Base-by-base conservation (phyloP, 37 sponge, comb jelly and placozoan genomes). In the Geodia barretti region DNA sequence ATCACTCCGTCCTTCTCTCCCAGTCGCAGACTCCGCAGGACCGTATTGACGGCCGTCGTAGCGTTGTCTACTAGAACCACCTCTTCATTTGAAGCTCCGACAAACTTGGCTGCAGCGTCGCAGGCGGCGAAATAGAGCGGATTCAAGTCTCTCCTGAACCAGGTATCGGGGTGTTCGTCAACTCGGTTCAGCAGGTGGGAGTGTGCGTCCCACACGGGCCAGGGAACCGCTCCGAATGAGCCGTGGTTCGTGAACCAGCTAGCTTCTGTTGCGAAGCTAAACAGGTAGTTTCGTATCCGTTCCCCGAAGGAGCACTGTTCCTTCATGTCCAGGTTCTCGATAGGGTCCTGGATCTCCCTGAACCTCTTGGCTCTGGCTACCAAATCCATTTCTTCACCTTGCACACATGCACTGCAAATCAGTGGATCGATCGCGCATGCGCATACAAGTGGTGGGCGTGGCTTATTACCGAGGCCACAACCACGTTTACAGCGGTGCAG, bases 21-120 rank as follows among this genome's bases (percentile, higher is more conserved):
- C 31, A 87, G 59, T 19, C 24, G 34, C 19, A 87, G 32, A 41
- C 60, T 75, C 32, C 74, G 41, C 26, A 91, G 79, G 68, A 73
- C 87, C 9, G 64, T 37, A 32, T 38, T 77, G 41, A 82, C 79
- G 20, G 68, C 87, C 0, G 79, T 68, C 14, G 87, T 91, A 1
- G 87, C 92, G 54, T 87, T 87, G 37, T 81, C 87, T 19, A 91
- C 87, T 17, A 91, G 58, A 14, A 69, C 87, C 3, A 87, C 67
- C 24, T 86, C 71, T 11, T 70, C 65, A 0, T 61, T 8, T 8
- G 73, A 17, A 42, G 66, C 40, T 14, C 64, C 43, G 33, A 91
- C 60, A 54, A 91, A 64, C 23, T 72, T 29, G 9, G 87, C 83
- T 19, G 82, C 78, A 25, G 54, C 26, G 19, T 69, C 60, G 34